Percentiles rank a stretch among this genome's conserved stretches.
These are phyloP conservation scores for Manduca sexta DNA, from an alignment of 1,140 invertebrate genomes.

Conservation along the genomic window DNA sequence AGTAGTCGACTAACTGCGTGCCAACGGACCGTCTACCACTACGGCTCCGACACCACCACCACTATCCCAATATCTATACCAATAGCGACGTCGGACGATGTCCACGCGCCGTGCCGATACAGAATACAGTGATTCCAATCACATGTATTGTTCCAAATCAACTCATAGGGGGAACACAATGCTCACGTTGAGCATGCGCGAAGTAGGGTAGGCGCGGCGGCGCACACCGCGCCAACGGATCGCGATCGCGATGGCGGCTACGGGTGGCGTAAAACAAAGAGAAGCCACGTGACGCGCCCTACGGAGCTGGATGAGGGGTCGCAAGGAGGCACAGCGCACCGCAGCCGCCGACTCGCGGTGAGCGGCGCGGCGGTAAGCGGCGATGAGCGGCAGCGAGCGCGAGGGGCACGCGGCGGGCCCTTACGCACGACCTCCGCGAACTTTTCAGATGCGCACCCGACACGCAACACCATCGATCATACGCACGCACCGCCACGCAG, in stretches of 20 bases:
- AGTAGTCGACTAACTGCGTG: constrained; percentile 38
- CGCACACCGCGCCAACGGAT: constrained; percentile 21
- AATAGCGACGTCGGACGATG: constrained; percentile 22
- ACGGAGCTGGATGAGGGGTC: constrained; percentile 30
- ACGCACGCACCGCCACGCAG: constrained; percentile 46
- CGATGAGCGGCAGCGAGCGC: constrained; percentile 25
- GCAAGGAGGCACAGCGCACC: constrained; percentile 5
- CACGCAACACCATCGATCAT: constrained; percentile 66
- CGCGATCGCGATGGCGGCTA: constrained; percentile 35
- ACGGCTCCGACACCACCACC: constrained; percentile 11
- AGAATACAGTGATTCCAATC: constrained; percentile 30
- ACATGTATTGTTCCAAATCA: constrained; percentile 45
- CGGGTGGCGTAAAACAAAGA: constrained; percentile 49
- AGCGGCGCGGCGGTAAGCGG: constrained; percentile 11
- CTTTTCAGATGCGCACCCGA: constrained; percentile 17
- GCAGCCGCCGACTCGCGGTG: constrained; percentile 8
- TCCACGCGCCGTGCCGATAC: constrained; percentile 25
- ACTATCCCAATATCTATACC: constrained; percentile 14
- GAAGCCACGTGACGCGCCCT: constrained; percentile 33
- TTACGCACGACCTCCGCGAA: constrained; percentile 23
- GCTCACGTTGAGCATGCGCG: constrained; percentile 51
- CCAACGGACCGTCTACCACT: constrained; percentile 10
- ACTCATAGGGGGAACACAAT: constrained; percentile 46
- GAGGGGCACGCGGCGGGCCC: background rate
- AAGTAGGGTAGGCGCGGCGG: constrained; percentile 45